Percentiles rank a stretch among this genome's conserved stretches.
These are phyloP conservation scores for Centropus bengalensis DNA, from an alignment of 2,113 vertebrate species.

Conservation along the genomic window DNA sequence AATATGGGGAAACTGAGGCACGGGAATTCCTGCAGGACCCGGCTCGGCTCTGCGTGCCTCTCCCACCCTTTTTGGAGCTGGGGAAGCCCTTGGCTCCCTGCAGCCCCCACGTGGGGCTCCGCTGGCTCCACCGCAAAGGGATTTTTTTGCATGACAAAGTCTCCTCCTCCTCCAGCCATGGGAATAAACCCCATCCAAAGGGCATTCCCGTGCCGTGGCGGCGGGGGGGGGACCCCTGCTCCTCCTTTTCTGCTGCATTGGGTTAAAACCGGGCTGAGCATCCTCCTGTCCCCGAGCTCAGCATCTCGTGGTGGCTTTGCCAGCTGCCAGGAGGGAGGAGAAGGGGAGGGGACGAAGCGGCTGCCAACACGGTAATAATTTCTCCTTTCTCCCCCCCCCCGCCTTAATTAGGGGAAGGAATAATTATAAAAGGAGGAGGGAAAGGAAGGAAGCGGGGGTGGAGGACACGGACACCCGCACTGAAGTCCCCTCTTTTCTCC, in stretches of 20 bases:
- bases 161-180: background rate
- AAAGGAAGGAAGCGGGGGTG: background rate
- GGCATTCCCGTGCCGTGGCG: rapidly evolving
- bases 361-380: slow-evolving; percentile 36
- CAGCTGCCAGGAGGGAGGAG: slow-evolving; percentile 45
- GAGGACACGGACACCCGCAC: background rate
- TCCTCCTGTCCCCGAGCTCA: background rate
- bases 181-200: background rate
- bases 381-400: background rate
- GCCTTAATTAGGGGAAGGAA: slow-evolving; percentile 34
- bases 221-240: background rate
- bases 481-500: background rate
- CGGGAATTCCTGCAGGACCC: too few relatives aligned
- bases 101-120: background rate
- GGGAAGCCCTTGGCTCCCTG: background rate
- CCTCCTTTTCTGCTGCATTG: background rate
- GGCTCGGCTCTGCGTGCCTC: background rate
- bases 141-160: slow-evolving; percentile 5
- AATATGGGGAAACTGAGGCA: too few relatives aligned
- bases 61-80: background rate
- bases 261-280: background rate
- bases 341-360: slow-evolving; percentile 18
- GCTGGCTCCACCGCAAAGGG: rapidly evolving
- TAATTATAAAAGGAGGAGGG: slow-evolving; percentile 45
- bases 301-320: background rate